These are phyloP conservation scores for Drosophila simulans DNA, from an alignment of 1,140 invertebrate species.

Conservation along the genomic window DNA sequence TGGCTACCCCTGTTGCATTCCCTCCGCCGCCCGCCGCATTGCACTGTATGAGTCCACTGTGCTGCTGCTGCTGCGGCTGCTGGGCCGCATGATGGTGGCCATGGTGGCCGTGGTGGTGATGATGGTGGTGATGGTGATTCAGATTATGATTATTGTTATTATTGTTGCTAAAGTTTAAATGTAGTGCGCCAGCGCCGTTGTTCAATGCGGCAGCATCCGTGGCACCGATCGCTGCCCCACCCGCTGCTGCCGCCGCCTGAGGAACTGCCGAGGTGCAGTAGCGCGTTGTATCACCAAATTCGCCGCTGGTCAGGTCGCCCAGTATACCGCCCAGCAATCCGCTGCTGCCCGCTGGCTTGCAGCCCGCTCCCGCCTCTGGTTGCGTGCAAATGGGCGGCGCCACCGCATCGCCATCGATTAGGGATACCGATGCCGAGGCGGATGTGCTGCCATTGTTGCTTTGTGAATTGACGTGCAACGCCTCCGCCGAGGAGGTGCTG, in stretches of 20 bases:
- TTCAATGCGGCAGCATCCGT: conserved; percentile 42
- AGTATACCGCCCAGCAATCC: conserved; percentile 76
- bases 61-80: conserved; percentile 40
- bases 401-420: conserved; percentile 79
- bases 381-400: conserved; percentile 82
- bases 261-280: conserved; percentile 82
- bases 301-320: conserved; percentile 79
- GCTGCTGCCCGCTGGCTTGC: conserved; percentile 72
- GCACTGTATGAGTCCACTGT: conserved; percentile 80
- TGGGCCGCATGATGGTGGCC: conserved; percentile 39
- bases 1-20: conserved; percentile 4
- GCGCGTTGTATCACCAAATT: conserved; percentile 83
- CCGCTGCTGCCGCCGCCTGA: conserved; percentile 18
- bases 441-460: conserved; percentile 56
- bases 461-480: conserved; percentile 72
- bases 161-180: conserved; percentile 83
- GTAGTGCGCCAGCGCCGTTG: conserved; percentile 73
- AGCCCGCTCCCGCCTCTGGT: conserved; percentile 68
- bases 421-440: conserved; percentile 43
- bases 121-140: conserved; percentile 72
- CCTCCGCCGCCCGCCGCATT: conserved; percentile 62
- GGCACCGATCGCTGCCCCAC: conserved; percentile 1
- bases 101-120: conserved; percentile 46
- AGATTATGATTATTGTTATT: conserved; percentile 79
- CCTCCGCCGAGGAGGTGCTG: conserved; percentile 61